These are phyloP conservation scores for Bradysia coprophila DNA, from an alignment of 1,140 invertebrate species.

Conservation along the genomic window DNA sequence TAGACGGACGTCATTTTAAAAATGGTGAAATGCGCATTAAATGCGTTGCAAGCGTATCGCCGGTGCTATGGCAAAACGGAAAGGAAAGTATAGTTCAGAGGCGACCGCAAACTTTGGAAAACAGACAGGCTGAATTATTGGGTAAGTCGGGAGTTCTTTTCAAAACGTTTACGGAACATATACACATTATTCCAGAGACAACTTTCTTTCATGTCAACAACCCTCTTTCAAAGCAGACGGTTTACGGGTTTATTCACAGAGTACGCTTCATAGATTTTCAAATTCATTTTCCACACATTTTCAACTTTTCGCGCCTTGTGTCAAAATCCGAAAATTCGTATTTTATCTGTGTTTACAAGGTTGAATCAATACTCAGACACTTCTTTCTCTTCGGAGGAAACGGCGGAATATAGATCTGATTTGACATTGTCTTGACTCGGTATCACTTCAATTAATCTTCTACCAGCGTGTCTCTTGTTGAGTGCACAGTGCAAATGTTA, in stretches of 20 bases:
- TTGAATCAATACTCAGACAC: too few species aligned
- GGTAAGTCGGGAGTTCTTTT: too few species aligned
- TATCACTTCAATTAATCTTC: too few species aligned
- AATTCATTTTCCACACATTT: background rate
- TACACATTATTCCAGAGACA: background rate
- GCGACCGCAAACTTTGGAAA: slow-evolving; percentile 29
- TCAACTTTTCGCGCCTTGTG: background rate
- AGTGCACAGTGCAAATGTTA: too few species aligned
- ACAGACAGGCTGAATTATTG: slow-evolving; percentile 34
- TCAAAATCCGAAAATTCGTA: too few species aligned
- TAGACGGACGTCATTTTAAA: slow-evolving; percentile 28
- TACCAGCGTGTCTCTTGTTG: too few species aligned
- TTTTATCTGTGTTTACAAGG: too few species aligned
- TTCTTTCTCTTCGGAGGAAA: too few species aligned
- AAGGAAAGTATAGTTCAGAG: slow-evolving; percentile 31
- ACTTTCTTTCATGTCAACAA: too few species aligned
- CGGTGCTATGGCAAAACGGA: slow-evolving; percentile 33
- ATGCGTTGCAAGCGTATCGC: slow-evolving; percentile 35
- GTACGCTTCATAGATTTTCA: background rate
- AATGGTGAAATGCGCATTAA: slow-evolving; percentile 35
- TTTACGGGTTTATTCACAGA: background rate
- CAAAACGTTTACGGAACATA: too few species aligned
- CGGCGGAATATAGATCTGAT: too few species aligned
- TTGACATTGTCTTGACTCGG: too few species aligned
- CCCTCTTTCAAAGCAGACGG: background rate